Percentiles rank a stretch among this genome's conserved stretches.
These are phyloP conservation scores for Trematomus bernacchii DNA, from an alignment of 2,797 vertebrate genomes.

Conservation along the genomic window DNA sequence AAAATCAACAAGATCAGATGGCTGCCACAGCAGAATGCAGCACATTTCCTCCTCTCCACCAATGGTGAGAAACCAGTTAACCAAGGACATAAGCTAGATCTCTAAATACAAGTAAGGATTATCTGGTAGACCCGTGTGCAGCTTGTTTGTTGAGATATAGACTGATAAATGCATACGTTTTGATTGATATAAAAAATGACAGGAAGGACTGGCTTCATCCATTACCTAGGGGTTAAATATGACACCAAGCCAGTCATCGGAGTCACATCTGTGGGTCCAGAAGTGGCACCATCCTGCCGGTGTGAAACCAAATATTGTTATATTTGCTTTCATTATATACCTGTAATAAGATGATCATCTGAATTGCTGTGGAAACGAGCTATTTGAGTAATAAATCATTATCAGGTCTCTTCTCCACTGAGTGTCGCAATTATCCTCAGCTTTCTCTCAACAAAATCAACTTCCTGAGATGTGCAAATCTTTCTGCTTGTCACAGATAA, in stretches of 20 bases:
- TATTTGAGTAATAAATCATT: background rate
- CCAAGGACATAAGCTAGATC: background rate
- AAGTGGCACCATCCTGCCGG: background rate
- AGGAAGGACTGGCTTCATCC: background rate
- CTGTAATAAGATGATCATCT: background rate
- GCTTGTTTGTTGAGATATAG: background rate
- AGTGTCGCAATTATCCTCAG: background rate
- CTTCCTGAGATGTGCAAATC: constrained; percentile 22
- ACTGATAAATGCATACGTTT: background rate
- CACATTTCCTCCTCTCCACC: constrained; percentile 96
- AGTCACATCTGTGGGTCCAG: constrained; percentile 9
- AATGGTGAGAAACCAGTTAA: constrained; percentile 88
- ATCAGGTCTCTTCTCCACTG: background rate
- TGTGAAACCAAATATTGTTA: constrained; percentile 3
- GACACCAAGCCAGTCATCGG: constrained; percentile 6
- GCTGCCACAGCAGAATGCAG: constrained; percentile 97
- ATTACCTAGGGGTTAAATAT: constrained; percentile 1
- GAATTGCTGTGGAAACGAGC: background rate
- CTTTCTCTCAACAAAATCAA: constrained; percentile 6
- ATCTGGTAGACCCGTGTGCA: background rate
- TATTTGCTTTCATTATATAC: background rate
- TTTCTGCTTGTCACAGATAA: constrained; percentile 87
- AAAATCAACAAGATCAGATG: constrained; percentile 99
- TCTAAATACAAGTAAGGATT: background rate
- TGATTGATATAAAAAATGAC: background rate